Conservation (phyloP, 2,113 vertebrate species). For the Prinia subflava region DNA sequence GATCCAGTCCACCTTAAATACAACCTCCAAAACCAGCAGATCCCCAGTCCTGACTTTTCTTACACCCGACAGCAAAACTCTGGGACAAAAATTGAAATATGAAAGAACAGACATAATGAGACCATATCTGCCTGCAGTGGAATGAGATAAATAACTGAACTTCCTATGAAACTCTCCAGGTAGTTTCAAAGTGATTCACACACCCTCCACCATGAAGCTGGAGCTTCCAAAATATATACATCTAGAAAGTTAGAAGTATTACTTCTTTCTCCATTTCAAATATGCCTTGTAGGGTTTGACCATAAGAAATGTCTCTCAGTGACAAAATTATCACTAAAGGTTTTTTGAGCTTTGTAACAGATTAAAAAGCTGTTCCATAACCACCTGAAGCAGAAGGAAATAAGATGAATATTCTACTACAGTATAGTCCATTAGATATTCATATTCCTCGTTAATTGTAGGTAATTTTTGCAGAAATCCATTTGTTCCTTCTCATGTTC, state of each 20-base stretch:
- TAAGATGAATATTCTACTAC: not conserved
- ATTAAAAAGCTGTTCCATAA: not conserved
- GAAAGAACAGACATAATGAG: not conserved
- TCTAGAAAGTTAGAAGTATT: not conserved
- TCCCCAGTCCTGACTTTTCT: slow-evolving; percentile 88
- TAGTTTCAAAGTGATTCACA: not conserved
- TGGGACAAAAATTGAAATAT: slow-evolving; percentile 39
- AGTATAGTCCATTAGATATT: not conserved
- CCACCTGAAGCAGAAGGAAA: not conserved
- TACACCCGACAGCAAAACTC: slow-evolving; percentile 90
- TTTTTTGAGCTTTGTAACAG: not conserved
- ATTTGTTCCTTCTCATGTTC: not conserved
- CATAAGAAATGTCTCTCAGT: not conserved
- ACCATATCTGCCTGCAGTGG: fast-evolving
- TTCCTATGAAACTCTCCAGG: not conserved
- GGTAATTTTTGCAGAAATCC: not conserved
- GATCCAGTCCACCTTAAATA: slow-evolving; percentile 91
- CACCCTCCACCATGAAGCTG: not conserved
- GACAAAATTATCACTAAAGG: not conserved
- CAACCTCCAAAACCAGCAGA: slow-evolving; percentile 83
- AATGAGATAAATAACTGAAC: not conserved
- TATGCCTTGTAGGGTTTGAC: not conserved
- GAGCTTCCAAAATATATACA: not conserved
- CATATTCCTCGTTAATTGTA: not conserved
- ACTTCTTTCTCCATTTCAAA: not conserved